Evolutionary conservation across 2,113 vertebrate genomes (phyloP).

Genomic region (rat (Rattus norvegicus)): DNA sequence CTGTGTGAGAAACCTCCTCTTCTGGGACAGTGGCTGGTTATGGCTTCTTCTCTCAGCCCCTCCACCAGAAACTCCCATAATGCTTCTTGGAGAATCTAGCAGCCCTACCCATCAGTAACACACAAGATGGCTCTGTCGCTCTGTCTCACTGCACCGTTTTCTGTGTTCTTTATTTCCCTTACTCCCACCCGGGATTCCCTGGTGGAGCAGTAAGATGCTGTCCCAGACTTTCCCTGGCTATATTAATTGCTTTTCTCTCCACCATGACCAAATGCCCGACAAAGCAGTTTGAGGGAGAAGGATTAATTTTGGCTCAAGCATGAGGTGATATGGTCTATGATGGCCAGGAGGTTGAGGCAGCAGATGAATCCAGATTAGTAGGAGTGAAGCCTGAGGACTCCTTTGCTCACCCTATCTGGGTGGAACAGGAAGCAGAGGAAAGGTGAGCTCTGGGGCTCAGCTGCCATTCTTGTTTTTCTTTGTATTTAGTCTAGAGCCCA

Average conservation of each 20-base stretch:
- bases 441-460: not conserved
- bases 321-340: too few species aligned
- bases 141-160: not conserved
- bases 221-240: not conserved
- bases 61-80: not conserved
- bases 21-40: not conserved
- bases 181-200: not conserved
- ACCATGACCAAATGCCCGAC: not conserved
- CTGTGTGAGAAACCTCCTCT: not conserved
- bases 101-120: not conserved
- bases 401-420: not conserved
- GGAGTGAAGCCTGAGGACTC: too few species aligned
- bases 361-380: too few species aligned
- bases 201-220: not conserved
- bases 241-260: not conserved
- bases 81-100: not conserved
- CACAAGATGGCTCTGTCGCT: not conserved
- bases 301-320: not conserved
- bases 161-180: not conserved
- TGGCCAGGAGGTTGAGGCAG: not conserved
- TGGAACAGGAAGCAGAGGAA: not conserved
- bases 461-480: not conserved
- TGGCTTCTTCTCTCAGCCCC: not conserved
- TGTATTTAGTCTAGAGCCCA: not conserved
- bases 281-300: not conserved